A percentile compares a stretch with the other conserved stretches of the same genome.
Evolutionary conservation across 2,797 vertebrate species (phyloP).

Genomic region (Lepilemur septentrionalis): DNA sequence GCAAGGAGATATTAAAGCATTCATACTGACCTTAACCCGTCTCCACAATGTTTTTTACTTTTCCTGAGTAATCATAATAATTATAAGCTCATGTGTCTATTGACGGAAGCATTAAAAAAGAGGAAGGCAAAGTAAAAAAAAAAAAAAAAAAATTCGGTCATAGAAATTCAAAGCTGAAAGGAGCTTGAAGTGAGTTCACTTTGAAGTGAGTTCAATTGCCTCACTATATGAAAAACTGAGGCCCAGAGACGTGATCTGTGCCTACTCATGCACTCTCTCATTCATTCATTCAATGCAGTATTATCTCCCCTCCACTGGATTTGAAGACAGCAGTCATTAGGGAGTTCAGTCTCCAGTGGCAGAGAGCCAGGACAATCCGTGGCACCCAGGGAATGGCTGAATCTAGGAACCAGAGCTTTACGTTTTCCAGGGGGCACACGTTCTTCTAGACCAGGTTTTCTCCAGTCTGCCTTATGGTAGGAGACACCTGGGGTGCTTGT

Average conservation of each 20-base stretch:
- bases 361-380: background rate
- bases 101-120: background rate
- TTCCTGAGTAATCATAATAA: background rate
- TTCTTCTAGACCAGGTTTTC: background rate
- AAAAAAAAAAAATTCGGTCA: background rate
- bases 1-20: background rate
- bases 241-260: background rate
- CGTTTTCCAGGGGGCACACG: background rate
- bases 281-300: background rate
- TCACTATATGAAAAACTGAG: background rate
- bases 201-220: background rate
- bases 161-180: background rate
- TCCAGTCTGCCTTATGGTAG: background rate
- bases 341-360: background rate
- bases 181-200: background rate
- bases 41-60: background rate
- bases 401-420: background rate
- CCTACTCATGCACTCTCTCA: background rate
- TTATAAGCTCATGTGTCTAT: background rate
- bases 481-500: background rate
- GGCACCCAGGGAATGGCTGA: background rate
- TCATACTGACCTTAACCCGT: background rate
- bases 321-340: background rate
- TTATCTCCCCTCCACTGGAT: background rate
- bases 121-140: background rate